phyloP scores from a whole-genome alignment of 1,140 invertebrate genomes.

The Colletes gigas region DNA sequence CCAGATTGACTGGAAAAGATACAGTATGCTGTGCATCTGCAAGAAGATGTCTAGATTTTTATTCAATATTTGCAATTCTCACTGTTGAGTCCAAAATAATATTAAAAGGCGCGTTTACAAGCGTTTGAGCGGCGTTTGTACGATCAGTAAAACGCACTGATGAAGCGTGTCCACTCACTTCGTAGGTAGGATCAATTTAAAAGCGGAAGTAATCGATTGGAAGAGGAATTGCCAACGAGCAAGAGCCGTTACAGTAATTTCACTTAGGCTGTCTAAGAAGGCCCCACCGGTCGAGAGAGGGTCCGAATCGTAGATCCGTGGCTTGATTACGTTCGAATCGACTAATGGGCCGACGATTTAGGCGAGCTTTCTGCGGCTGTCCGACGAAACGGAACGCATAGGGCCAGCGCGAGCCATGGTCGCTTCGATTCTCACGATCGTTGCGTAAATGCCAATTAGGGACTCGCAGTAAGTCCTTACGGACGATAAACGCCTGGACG shows the following conservation, averaged over 20 bases:
- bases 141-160: too few species aligned
- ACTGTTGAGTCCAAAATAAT: too few species aligned
- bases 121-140: too few species aligned
- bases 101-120: too few species aligned
- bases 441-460: constrained; percentile 57
- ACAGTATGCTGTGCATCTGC: too few species aligned
- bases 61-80: too few species aligned
- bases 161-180: too few species aligned
- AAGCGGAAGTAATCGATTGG: constrained; percentile 1
- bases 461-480: constrained; percentile 51
- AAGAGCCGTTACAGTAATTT: constrained; percentile 11
- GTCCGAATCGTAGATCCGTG: background rate
- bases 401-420: background rate
- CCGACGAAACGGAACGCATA: background rate
- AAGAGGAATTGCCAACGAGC: background rate
- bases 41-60: too few species aligned
- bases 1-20: too few species aligned
- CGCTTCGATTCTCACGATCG: constrained; percentile 60
- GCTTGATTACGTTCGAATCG: constrained; percentile 36
- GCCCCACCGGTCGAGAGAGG: background rate
- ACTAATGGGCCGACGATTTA: background rate
- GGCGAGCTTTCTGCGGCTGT: background rate
- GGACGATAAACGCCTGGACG: constrained; percentile 62
- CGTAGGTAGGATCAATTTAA: background rate
- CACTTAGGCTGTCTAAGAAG: constrained; percentile 16